These are phyloP conservation scores for Lemur catta DNA, from an alignment of 2,797 vertebrate genomes.

Conservation along the genomic window DNA sequence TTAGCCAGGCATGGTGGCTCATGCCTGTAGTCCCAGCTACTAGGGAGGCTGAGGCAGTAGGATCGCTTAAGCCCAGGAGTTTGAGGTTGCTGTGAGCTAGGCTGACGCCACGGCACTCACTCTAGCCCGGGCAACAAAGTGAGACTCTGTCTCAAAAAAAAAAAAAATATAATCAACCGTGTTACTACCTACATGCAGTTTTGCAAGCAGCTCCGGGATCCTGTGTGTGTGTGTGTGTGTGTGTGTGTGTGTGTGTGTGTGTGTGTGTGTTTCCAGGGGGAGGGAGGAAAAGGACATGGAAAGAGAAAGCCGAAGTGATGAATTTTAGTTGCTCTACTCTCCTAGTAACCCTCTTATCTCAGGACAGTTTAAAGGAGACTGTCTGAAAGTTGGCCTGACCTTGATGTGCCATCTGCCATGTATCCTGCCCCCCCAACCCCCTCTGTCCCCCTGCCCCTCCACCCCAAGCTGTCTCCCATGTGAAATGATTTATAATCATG, in stretches of 20 bases:
- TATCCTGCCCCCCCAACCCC: rapidly evolving
- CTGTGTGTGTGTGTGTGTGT: background rate
- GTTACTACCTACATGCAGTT: background rate
- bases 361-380: background rate
- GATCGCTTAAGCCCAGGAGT: too few relatives aligned
- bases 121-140: too few relatives aligned
- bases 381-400: background rate
- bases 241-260: background rate
- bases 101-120: too few relatives aligned
- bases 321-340: background rate
- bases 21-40: too few relatives aligned
- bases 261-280: background rate
- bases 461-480: background rate
- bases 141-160: too few relatives aligned
- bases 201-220: background rate
- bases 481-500: constrained; percentile 53
- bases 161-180: background rate
- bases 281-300: background rate
- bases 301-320: background rate
- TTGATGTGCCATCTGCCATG: background rate
- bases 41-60: too few relatives aligned
- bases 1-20: too few relatives aligned
- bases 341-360: background rate
- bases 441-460: rapidly evolving
- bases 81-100: too few relatives aligned